Evolutionary conservation across 92 coral and sea anemone genomes (phyloP), one percentile per base, ranked within the genome.

Genomic region (Siderastrea siderea): DNA sequence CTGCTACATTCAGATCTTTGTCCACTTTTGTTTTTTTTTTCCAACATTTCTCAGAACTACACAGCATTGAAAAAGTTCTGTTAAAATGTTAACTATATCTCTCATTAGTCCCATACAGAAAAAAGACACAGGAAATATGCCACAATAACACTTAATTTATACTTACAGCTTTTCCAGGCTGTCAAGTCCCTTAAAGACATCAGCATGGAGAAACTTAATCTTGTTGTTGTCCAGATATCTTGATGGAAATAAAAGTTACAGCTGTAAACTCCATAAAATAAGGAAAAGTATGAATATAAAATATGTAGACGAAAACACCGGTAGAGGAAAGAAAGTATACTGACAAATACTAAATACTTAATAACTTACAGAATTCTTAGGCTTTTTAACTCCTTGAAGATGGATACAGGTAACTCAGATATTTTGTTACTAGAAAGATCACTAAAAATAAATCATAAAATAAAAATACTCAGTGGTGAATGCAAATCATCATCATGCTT

Each of bases 321-420:
- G 38, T 26, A 26, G 38, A 26, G 38, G 38, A 26, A 26, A 26
- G 38, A 26, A 26, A 26, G 38, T 26, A 26, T 26, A 26, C 38
- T 26, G 38, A 26, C 38, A 26, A 26, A 26, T 26, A 26, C 38
- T 26, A 26, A 26, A 26, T 26, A 26, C 38, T 26, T 26, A 26
- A 26, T 26, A 44, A 79, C 83, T 79, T 62, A 79, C 83, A 79
- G 71, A 3, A 15, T 47, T 79, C 49, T 63, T 5, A 79, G 16
- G 10, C 46, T 49, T 61, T 79, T 79, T 43, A 79, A 49, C 9
- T 7, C 71, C 11, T 2, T 8, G 83, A 79, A 79, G 71, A 79
- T 7, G 47, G 38, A 17, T 17, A 1, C 2, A 9, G 47, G 71
- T 62, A 79, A 19, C 59, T n/a, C 54, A 3, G 11, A 63, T 51